Evolutionary conservation across 2,888 invertebrate species (phyloP), one percentile per base, ranked within the genome.

Genomic region (Agrotis puta): DNA sequence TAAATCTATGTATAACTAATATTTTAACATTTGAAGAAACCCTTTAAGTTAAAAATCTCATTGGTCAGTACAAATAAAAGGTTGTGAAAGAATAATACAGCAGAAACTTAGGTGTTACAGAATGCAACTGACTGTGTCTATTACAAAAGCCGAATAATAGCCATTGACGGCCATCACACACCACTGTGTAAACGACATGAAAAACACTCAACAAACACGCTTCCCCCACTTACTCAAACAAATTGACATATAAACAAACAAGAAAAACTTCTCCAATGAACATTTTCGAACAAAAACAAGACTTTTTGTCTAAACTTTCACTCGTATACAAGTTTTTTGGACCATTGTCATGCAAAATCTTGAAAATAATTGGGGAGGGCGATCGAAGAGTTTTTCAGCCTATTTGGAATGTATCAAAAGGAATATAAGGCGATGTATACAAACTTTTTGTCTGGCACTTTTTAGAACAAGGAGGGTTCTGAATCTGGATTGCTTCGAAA

Each of bases 281-380:
- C 59, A 70, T 70, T 65, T 73, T 27, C 65, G 33, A 69, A 81
- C 61, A 70, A 74, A 74, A 66, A 45, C 48, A 45, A 27, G 57
- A 68, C 56, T 77, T 80, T 70, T 74, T 79, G 70, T 83, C 39
- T 24, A 14, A 65, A 57, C 22, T 70, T 68, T 27, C 24, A 62
- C 50, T 64, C 50, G 66, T 66, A 33, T 66, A 13, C 20, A 64
- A 76, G 82, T 79, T 85, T 82, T 83, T 80, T 79, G 75, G 66
- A 18, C 67, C 20, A 75, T 85, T 85, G 85, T 85, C 48, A 85
- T 85, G 85, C 50, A 64, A 84, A 86, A 81, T 81, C 74, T 85
- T 81, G 45, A 20, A 76, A 84, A 80, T 84, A 78, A 77, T 70
- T 81, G 51, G 56, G 27, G 76, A 75, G 69, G 76, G 68, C 66